Conservation (phyloP, 1,140 invertebrate species). For the Drosophila cardini region DNA sequence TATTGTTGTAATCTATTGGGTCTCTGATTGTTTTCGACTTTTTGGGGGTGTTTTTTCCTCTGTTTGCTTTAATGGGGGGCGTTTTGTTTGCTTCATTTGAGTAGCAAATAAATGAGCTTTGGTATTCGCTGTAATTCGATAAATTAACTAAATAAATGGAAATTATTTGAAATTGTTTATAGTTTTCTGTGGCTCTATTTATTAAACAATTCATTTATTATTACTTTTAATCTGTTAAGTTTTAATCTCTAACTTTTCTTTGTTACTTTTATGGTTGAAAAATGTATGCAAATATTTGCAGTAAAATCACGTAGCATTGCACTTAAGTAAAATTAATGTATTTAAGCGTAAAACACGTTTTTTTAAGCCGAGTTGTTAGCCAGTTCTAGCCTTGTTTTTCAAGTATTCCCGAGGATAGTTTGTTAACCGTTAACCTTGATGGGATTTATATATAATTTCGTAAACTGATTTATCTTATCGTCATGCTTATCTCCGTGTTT, state of each 20-base stretch:
- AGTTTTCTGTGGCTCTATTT: not conserved
- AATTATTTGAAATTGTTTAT: not conserved
- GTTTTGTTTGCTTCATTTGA: conserved; percentile 4
- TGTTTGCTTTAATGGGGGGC: conserved; percentile 22
- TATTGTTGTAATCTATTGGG: conserved; percentile 58
- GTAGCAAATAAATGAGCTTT: conserved; percentile 1
- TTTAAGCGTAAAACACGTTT: conserved; percentile 63
- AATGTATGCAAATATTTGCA: conserved; percentile 29
- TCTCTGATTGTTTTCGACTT: conserved; percentile 27
- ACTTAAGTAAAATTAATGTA: conserved; percentile 38
- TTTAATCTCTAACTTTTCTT: not conserved
- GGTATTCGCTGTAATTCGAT: not conserved
- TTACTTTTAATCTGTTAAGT: conserved; percentile 6
- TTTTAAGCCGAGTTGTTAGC: not conserved
- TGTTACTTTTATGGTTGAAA: conserved; percentile 13
- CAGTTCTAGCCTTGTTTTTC: conserved; percentile 8
- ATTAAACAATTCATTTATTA: not conserved
- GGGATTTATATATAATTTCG: conserved; percentile 1
- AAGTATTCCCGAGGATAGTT: conserved; percentile 6
- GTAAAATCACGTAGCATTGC: conserved; percentile 46
- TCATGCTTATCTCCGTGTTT: not conserved
- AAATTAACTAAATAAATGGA: not conserved
- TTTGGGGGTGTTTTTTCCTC: conserved; percentile 39
- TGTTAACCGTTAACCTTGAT: not conserved
- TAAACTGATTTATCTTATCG: conserved; percentile 26